These are phyloP conservation scores for Caenorhabditis becei DNA, from an alignment of 2,888 invertebrate species.

Conservation along the genomic window DNA sequence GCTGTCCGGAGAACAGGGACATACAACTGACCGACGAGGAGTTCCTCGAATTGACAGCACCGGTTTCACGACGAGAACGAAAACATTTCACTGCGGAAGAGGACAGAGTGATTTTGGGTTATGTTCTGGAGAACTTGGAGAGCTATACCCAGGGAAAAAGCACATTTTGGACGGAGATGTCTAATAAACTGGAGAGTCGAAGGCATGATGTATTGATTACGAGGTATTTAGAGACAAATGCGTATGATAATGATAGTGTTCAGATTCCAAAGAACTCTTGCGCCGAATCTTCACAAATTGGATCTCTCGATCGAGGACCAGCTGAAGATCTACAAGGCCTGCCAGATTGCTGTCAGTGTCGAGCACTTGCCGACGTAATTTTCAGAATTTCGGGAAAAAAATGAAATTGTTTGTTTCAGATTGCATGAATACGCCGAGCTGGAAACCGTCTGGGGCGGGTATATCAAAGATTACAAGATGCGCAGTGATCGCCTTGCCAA, in stretches of 20 bases:
- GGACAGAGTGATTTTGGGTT: not conserved
- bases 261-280: not conserved
- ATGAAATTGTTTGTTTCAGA: not conserved
- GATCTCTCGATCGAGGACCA: not conserved
- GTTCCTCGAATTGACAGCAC: not conserved
- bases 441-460: not conserved
- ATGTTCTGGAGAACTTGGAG: not conserved
- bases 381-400: not conserved
- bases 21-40: not conserved
- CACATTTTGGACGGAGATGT: not conserved
- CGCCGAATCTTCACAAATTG: not conserved
- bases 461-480: not conserved
- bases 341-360: not conserved
- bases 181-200: too few species aligned
- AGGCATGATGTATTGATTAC: too few species aligned
- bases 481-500: not conserved
- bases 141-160: too few species aligned
- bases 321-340: not conserved
- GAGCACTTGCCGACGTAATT: not conserved
- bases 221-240: too few species aligned
- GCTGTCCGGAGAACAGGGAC: not conserved
- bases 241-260: not conserved
- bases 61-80: not conserved
- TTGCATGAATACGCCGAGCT: not conserved
- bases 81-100: not conserved